Evolutionary conservation across 2,888 invertebrate genomes (phyloP).

Genomic region (Neoaliturus tenellus): DNA sequence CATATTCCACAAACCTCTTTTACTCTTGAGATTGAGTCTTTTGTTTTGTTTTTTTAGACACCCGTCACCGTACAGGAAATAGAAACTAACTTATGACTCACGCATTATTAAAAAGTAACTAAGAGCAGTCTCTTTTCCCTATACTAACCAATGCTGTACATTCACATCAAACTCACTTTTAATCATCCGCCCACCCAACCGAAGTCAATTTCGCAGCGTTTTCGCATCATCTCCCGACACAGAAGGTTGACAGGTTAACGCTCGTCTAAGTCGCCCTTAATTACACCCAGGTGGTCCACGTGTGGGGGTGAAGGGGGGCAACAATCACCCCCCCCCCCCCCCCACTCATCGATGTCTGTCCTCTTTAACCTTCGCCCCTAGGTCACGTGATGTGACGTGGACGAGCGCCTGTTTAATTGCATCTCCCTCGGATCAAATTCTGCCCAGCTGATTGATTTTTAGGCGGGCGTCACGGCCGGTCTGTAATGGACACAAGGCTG

Average conservation of each 20-base stretch:
- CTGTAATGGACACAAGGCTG: neutral
- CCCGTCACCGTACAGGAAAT: too few relatives aligned
- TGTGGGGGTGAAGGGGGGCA: neutral
- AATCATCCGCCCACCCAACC: neutral
- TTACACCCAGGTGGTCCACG: slow-evolving; percentile 27
- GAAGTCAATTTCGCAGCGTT: neutral
- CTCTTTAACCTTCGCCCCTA: neutral
- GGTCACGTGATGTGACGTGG: neutral
- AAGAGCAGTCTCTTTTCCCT: too few relatives aligned
- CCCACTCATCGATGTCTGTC: neutral
- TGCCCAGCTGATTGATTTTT: neutral
- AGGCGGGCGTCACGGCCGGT: neutral
- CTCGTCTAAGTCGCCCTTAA: neutral
- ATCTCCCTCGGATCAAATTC: neutral
- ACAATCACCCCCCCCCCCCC: neutral
- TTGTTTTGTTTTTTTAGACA: too few relatives aligned
- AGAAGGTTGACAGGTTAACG: neutral
- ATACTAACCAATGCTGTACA: too few relatives aligned
- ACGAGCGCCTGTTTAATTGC: neutral
- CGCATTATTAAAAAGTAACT: too few relatives aligned
- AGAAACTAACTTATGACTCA: too few relatives aligned
- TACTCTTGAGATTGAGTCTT: too few relatives aligned
- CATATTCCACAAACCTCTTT: too few relatives aligned
- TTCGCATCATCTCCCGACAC: neutral
- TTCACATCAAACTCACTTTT: neutral